These are phyloP conservation scores for Silurus aristotelis DNA, from an alignment of 2,797 vertebrate genomes.

Conservation along the genomic window DNA sequence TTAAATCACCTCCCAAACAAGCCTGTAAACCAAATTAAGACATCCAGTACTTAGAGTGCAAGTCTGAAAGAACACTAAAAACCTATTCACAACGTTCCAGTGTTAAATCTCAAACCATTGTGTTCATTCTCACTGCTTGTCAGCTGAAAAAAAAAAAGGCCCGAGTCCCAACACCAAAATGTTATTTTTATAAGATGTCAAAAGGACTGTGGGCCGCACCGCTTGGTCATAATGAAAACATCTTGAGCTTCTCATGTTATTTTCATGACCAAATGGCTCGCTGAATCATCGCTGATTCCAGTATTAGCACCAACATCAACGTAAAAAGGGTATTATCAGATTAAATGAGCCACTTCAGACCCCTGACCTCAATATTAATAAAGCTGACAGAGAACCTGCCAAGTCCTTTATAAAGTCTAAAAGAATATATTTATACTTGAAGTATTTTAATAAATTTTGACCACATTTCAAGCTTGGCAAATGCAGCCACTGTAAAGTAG, in stretches of 20 bases:
- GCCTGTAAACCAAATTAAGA: background rate
- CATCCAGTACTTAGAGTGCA: background rate
- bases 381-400: background rate
- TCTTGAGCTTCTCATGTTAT: background rate
- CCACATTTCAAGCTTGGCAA: background rate
- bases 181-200: background rate
- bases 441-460: background rate
- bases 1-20: background rate
- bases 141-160: background rate
- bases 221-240: background rate
- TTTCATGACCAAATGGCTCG: background rate
- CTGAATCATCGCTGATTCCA: constrained; percentile 9
- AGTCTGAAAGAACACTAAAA: background rate
- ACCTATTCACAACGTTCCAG: background rate
- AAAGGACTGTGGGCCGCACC: background rate
- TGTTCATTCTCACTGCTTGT: background rate
- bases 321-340: background rate
- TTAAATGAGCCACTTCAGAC: background rate
- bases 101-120: background rate
- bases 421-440: background rate
- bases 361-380: background rate
- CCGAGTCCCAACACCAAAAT: background rate
- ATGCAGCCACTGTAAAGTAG: background rate
- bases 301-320: background rate
- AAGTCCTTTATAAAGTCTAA: background rate